phyloP scores from a whole-genome alignment of 2,888 invertebrate genomes.

The Buathra laborator region DNA sequence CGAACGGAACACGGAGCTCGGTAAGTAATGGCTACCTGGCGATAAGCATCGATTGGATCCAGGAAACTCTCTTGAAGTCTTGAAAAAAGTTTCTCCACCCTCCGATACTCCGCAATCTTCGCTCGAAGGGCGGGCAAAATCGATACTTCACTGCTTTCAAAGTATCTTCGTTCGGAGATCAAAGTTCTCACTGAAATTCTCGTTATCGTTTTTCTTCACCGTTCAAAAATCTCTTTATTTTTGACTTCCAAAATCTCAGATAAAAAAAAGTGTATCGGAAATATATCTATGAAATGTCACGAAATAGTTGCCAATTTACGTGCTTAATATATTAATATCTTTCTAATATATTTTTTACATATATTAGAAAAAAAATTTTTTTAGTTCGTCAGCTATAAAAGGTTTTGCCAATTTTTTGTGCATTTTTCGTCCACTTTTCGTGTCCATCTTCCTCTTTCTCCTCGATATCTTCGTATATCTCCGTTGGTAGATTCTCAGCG shows the following conservation, averaged over 20 bases:
- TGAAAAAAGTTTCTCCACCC: conserved; percentile 51
- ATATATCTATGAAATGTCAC: too few relatives aligned
- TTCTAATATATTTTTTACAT: too few relatives aligned
- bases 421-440: neutral
- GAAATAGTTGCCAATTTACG: too few relatives aligned
- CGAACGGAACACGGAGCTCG: conserved; percentile 57
- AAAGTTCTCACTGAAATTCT: neutral
- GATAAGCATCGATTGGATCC: conserved; percentile 68
- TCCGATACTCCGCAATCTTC: conserved; percentile 4
- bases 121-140: neutral
- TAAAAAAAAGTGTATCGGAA: too few relatives aligned
- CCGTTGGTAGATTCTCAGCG: neutral
- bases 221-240: too few relatives aligned
- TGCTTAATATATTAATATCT: too few relatives aligned
- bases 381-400: neutral
- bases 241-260: too few relatives aligned
- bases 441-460: neutral
- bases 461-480: neutral
- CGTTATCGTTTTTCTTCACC: neutral
- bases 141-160: neutral
- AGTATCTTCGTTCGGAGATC: neutral
- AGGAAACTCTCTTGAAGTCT: conserved; percentile 55
- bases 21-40: conserved; percentile 51
- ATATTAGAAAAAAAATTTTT: too few relatives aligned
- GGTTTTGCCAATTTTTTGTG: neutral